phyloP scores from a whole-genome alignment of 2,113 vertebrate genomes.

The Plectropomus leopardus region DNA sequence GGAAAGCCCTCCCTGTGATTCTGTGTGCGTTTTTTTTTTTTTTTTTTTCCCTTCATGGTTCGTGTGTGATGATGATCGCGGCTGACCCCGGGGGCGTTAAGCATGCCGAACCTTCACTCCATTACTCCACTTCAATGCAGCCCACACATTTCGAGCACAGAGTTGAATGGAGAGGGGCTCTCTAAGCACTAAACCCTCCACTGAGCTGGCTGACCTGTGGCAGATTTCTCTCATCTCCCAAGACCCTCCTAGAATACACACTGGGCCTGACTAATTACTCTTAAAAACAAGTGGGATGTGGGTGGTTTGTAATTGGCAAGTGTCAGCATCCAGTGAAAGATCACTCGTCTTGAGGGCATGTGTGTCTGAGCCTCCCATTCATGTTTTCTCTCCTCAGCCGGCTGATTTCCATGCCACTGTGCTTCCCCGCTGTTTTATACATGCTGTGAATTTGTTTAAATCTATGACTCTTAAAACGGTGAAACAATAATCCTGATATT shows the following conservation, averaged over 20 bases:
- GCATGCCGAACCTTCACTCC: conserved; percentile 66
- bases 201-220: conserved; percentile 76
- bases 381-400: conserved; percentile 40
- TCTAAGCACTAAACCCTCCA: conserved; percentile 68
- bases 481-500: conserved; percentile 2
- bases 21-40: conserved; percentile 2
- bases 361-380: conserved; percentile 66
- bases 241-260: conserved; percentile 66
- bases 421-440: conserved; percentile 35
- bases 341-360: conserved; percentile 68
- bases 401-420: conserved; percentile 36
- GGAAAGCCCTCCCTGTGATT: conserved; percentile 47
- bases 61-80: conserved; percentile 69
- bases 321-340: conserved; percentile 74
- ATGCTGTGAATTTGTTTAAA: conserved; percentile 10
- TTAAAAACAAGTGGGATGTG: conserved; percentile 79
- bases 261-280: conserved; percentile 76
- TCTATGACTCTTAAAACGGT: not conserved
- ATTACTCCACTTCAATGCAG: conserved; percentile 74
- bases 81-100: conserved; percentile 67
- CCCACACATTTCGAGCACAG: conserved; percentile 65
- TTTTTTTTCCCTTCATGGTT: conserved; percentile 43
- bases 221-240: conserved; percentile 67
- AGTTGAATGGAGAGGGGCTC: conserved; percentile 69
- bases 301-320: conserved; percentile 76